These are phyloP conservation scores for Poecilus cupreus DNA, from an alignment of 2,888 invertebrate genomes.

Conservation along the genomic window DNA sequence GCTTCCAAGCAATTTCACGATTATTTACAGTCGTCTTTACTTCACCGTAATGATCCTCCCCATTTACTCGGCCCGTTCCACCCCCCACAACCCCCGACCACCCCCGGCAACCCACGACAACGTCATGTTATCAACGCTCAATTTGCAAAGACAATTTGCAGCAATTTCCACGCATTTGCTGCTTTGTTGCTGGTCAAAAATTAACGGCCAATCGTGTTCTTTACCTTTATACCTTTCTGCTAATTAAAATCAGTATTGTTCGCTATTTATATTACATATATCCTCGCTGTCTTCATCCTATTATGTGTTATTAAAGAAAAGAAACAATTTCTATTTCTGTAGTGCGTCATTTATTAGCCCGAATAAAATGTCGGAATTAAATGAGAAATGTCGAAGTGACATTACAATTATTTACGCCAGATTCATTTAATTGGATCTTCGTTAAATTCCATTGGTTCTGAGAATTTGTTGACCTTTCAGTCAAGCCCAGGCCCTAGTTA, in stretches of 20 bases:
- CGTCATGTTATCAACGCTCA: conserved; percentile 23
- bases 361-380: too few relatives aligned
- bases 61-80: conserved; percentile 1
- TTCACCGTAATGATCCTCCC: conserved; percentile 14
- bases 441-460: neutral
- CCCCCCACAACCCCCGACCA: neutral
- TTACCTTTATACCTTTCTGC: too few relatives aligned
- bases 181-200: neutral
- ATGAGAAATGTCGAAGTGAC: neutral
- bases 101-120: too few relatives aligned
- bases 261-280: too few relatives aligned
- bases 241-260: too few relatives aligned
- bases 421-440: neutral
- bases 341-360: too few relatives aligned
- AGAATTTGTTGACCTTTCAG: conserved; percentile 8
- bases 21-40: conserved; percentile 43
- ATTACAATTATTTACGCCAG: conserved; percentile 25
- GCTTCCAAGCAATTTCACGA: conserved; percentile 44
- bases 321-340: too few relatives aligned
- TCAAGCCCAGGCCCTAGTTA: neutral
- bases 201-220: neutral
- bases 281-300: too few relatives aligned
- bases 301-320: too few relatives aligned
- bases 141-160: conserved; percentile 41
- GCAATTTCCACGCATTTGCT: conserved; percentile 1